Base-by-base conservation (phyloP, 2,113 vertebrate species). In the Catharus minimus region DNA sequence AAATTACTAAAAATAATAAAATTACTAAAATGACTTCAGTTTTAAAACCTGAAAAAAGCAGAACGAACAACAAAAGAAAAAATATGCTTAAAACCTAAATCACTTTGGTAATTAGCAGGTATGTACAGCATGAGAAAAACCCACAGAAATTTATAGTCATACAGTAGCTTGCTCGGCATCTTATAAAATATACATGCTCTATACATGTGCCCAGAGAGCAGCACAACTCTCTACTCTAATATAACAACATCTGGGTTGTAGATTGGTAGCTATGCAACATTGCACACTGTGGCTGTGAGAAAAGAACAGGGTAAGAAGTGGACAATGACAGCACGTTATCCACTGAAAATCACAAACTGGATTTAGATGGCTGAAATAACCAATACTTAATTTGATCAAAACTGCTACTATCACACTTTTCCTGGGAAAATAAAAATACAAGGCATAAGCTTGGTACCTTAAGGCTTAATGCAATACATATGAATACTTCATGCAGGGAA, bases 271-370 rank as follows among this genome's bases (percentile, higher is more conserved):
- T 89, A 43, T 1, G 2, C 32, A 84, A 72, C 41, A 49, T 3
- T 1, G 8, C 33, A 32, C 36, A 68, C 56, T 0, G 0, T 21
- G 57, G 46, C 32, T 88, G 36, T 32, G 30, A 73, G 60, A 65
- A 83, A 67, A 78, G 27, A 60, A 73, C 10, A 39, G 33, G 16
- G 38, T 24, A 28, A 86, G 66, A 46, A 86, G 58, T 3, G 13
- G 46, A 41, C 30, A 86, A 65, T 24, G 17, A 84, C 50, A 92
- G 21, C 17, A 53, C 4, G 1, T 81, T 72, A 75, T 18, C 41
- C n/a, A 41, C 22, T 2, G 9, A 62, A 71, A 41, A 77, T 27
- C 57, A 86, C 56, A 71, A 21, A 33, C 32, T 83, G 57, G 61
- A 68, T 61, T 60, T 61, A 83, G 32, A 53, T 22, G 62, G 46